Evolutionary conservation across 2,797 vertebrate genomes (phyloP).

Genomic region (Melanotaenia maccullochi): DNA sequence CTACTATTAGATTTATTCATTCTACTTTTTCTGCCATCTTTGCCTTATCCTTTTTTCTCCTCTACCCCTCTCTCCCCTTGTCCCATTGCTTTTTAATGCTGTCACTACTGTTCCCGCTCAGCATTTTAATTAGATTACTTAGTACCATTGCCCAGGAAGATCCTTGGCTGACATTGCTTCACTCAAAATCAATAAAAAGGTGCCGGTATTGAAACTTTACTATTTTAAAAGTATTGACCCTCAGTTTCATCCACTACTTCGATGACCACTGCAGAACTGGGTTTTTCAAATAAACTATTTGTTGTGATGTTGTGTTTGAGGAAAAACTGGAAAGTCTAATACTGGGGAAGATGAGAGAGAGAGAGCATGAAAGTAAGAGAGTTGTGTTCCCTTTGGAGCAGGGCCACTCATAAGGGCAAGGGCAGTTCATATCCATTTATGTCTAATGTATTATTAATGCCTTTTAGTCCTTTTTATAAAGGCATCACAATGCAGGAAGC

Average conservation of each 20-base stretch:
- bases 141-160: conserved; percentile 62
- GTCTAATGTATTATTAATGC: conserved; percentile 77
- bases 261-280: conserved; percentile 28
- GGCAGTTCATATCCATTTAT: conserved; percentile 79
- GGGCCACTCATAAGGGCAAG: conserved; percentile 68
- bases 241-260: conserved; percentile 22
- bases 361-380: conserved; percentile 36
- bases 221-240: conserved; percentile 39
- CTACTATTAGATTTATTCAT: conserved; percentile 53
- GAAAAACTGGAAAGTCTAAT: conserved; percentile 64
- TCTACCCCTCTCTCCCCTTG: conserved; percentile 26
- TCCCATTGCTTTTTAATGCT: conserved; percentile 52
- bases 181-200: conserved; percentile 62
- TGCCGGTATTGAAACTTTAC: conserved; percentile 46
- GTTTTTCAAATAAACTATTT: conserved; percentile 48
- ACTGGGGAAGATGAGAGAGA: conserved; percentile 53
- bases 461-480: conserved; percentile 57
- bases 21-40: conserved; percentile 34
- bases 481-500: conserved; percentile 34
- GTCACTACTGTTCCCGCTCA: conserved; percentile 42
- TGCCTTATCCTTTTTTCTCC: conserved; percentile 13
- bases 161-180: conserved; percentile 62
- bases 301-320: conserved; percentile 36
- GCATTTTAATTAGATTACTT: conserved; percentile 72
- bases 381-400: conserved; percentile 68